Percentiles rank a stretch among this genome's conserved stretches.
These are phyloP conservation scores for Lepeophtheirus nordmannii DNA, from an alignment of 2,888 invertebrate genomes.

Conservation along the genomic window DNA sequence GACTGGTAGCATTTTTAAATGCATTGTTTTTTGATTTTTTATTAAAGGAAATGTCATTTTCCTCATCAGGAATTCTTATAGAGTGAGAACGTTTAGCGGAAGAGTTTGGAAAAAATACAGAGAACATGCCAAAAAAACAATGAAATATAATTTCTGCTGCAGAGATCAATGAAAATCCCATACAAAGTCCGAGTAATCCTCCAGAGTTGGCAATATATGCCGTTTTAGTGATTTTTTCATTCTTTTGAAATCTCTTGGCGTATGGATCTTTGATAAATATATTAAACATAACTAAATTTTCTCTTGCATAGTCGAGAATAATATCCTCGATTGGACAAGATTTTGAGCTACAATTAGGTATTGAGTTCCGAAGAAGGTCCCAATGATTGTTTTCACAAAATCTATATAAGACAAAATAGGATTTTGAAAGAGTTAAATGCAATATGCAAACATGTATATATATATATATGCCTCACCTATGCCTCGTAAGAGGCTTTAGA, in stretches of 20 bases:
- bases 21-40: too few relatives aligned
- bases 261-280: slow-evolving; percentile 24
- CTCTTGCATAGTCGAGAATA: slow-evolving; percentile 14
- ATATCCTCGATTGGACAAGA: slow-evolving; percentile 10
- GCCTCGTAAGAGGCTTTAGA: neutral
- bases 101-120: slow-evolving; percentile 7
- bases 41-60: too few relatives aligned
- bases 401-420: neutral
- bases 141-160: slow-evolving; percentile 22
- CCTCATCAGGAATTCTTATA: too few relatives aligned
- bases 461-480: too few relatives aligned
- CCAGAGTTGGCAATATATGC: slow-evolving; percentile 23
- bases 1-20: too few relatives aligned
- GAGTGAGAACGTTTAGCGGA: too few relatives aligned
- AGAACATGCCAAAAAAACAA: slow-evolving; percentile 22
- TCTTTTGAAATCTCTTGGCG: slow-evolving; percentile 22
- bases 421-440: too few relatives aligned
- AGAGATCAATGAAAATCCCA: slow-evolving; percentile 20
- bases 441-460: too few relatives aligned
- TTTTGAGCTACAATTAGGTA: slow-evolving; percentile 13
- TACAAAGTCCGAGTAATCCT: slow-evolving; percentile 23
- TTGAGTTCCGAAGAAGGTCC: neutral
- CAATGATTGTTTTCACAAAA: slow-evolving; percentile 15
- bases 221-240: slow-evolving; percentile 24
- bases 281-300: slow-evolving; percentile 23